Evolutionary conservation across 2,797 vertebrate species (phyloP).

Genomic region (Pygocentrus nattereri): DNA sequence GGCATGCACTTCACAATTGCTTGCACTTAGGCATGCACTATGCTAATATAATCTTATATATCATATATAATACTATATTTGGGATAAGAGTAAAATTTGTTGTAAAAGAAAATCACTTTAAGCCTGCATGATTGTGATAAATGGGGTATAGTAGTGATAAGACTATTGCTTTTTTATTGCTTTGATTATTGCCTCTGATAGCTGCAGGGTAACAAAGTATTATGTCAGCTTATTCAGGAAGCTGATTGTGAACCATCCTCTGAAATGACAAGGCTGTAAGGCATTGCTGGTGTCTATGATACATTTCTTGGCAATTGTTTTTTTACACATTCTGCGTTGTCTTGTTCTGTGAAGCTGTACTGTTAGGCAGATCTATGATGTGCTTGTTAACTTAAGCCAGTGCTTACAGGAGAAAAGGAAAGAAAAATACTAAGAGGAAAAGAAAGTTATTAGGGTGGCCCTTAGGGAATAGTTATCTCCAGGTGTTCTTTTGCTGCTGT

Average conservation of each 20-base stretch:
- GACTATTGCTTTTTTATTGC: not conserved
- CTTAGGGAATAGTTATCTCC: not conserved
- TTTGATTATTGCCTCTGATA: not conserved
- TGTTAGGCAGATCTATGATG: not conserved
- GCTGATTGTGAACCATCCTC: not conserved
- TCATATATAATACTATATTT: too few relatives aligned
- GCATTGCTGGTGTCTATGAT: not conserved
- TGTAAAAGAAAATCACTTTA: not conserved
- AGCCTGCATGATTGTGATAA: not conserved
- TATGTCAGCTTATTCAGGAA: not conserved
- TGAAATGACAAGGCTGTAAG: not conserved
- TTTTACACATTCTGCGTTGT: not conserved
- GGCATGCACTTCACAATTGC: too few relatives aligned
- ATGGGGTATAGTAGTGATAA: not conserved
- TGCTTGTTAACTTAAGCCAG: not conserved
- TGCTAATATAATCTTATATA: too few relatives aligned
- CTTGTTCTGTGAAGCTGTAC: not conserved
- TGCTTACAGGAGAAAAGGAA: not conserved
- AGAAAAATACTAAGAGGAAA: too few relatives aligned
- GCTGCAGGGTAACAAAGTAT: not conserved
- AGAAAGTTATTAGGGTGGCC: not conserved
- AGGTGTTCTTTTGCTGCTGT: constrained; percentile 12
- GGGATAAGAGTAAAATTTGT: too few relatives aligned
- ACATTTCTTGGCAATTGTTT: not conserved
- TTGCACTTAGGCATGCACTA: too few relatives aligned